Evolutionary conservation across 2,113 vertebrate genomes (phyloP).

Genomic region (Dendropsophus ebraccatus): DNA sequence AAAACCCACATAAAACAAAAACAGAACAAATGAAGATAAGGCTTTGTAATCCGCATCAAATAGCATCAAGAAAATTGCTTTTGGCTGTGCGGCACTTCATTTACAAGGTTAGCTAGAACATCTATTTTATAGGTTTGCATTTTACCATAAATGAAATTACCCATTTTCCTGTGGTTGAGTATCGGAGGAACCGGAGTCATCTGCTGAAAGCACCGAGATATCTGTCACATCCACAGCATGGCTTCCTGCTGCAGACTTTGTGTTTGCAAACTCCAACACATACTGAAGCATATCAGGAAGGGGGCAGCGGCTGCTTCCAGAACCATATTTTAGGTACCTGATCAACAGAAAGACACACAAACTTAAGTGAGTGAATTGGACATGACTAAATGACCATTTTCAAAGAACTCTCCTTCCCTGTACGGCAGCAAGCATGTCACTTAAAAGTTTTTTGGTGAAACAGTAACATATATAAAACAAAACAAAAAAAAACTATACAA

Average conservation of each 20-base stretch:
- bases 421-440: too few species aligned
- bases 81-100: constrained; percentile 42
- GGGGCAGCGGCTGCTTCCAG: constrained; percentile 83
- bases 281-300: constrained; percentile 94
- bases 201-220: background rate
- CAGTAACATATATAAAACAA: too few species aligned
- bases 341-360: background rate
- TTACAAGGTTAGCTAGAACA: constrained; percentile 46
- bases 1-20: background rate
- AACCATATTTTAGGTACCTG: constrained; percentile 93
- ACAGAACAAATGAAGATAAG: constrained; percentile 26
- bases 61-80: constrained; percentile 36
- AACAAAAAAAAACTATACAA: too few species aligned
- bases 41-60: constrained; percentile 45
- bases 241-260: constrained; percentile 71
- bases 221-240: background rate
- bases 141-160: constrained; percentile 59
- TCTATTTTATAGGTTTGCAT: constrained; percentile 40
- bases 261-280: constrained; percentile 88
- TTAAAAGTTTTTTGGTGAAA: too few species aligned
- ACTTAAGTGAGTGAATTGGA: background rate
- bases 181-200: constrained; percentile 29
- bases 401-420: too few species aligned
- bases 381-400: too few species aligned
- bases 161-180: constrained; percentile 54